Evolutionary conservation across 2,888 invertebrate species (phyloP), one percentile per base, ranked within the genome.

Genomic region (Brenthis ino): DNA sequence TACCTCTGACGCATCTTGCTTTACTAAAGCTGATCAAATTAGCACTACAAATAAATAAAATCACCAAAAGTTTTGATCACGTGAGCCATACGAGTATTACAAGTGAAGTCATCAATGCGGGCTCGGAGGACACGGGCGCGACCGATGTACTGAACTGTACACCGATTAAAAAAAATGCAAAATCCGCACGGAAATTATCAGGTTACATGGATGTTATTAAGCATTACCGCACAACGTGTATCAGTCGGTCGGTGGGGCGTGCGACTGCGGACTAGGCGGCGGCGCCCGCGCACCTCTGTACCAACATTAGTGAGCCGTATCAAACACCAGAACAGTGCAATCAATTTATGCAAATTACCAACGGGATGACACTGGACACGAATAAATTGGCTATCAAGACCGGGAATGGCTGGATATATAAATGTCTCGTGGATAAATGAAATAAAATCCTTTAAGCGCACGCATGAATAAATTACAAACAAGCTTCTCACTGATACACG

Each of bases 321-420:
- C 72, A 70, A 66, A 75, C 73, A 75, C 74, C 70, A 71, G 73
- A 71, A 82, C 82, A 80, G 80, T 84, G 86, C 87, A 85, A 91
- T 91, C 91, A 91, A 91, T 91, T 92, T 87, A 93, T 93, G 91
- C 87, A 92, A 92, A 93, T 92, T 88, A 85, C 79, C 79, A 80
- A 82, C 87, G 85, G 87, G 89, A 89, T 87, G 84, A 83, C 80
- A 82, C 83, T 78, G 76, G 78, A 77, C 76, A 76, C 74, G 75
- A 66, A 73, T 74, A 77, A 79, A 79, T 79, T 76, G 77, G 68
- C 76, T 75, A 77, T 76, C 74, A 76, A 74, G 67, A 74, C 65
- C 72, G 69, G 72, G 72, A 73, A 75, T 70, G 65, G 58, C 68
- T 47, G 63, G 64, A 66, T 66, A 53, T 64, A 65, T 68, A 60